Base-by-base conservation (phyloP, 2,113 vertebrate species). In the Ia io region DNA sequence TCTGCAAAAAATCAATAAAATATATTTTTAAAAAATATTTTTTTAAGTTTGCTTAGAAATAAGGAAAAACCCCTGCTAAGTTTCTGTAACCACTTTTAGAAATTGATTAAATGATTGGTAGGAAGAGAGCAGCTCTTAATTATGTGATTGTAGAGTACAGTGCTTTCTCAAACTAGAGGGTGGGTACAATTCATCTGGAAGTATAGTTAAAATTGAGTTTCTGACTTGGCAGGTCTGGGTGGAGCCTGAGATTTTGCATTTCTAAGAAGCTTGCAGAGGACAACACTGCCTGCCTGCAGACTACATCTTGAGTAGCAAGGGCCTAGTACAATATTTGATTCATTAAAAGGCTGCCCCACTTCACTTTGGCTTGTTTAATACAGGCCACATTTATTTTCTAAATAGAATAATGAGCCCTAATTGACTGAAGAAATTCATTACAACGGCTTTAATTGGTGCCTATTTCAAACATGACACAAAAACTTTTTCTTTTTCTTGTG, bases 291-390 rank as follows among this genome's bases (percentile, higher is more conserved):
- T 13, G 17, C 32, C 40, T 91, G 18, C 28, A 69, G 25, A 47
- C 35, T 69, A 61, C 13, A 30, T 47, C 82, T 67, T 67, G 74
- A 90, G 59, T 37, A 37, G 30, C 25, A 73, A 77, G 22, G 37
- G 14, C 37, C 44, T 35, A 7, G 3, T 14, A 65, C 44, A 25
- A 83, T 30, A 74, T 70, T 44, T 14, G 79, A 44, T 77, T 85
- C 73, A 88, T 61, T 83, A 35, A 85, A 91, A 96, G 84, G 13
- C 84, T 79, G 16, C 32, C 25, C 40, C 69, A 63, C 20, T 49
- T 94, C 35, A 87, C 37, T 85, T 53, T 69, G 44, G 35, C n/a
- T 76, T 90, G 16, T 94, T 89, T 80, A 85, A 88, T 77, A 76
- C 20, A 35, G 51, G 3, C 53, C 56, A 88, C 32, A 73, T 77